Base-by-base conservation (phyloP, 1,140 invertebrate genomes). In the Protaetia brevitarsis region DNA sequence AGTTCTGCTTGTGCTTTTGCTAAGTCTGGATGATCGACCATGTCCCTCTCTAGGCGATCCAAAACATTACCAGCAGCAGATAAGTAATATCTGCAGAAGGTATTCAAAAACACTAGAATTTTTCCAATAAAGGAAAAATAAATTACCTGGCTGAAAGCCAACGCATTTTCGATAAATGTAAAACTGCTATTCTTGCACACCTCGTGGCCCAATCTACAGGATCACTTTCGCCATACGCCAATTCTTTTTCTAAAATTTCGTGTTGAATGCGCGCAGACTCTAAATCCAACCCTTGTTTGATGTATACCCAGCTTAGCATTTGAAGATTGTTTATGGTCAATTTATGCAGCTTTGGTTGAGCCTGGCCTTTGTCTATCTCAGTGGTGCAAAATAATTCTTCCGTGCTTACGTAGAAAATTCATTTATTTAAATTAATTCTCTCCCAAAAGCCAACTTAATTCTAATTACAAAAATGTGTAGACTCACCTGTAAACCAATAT, bases 261-360 rank as follows among this genome's bases (percentile, higher is more conserved):
- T 77, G 76, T 57, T 74, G 73, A 45, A 71, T 67, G 29, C 65
- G 61, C 3, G 73, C 66, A 16, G 74, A 72, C 13, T 64, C 51
- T 7, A 67, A 57, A 5, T 67, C 65, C 36, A 70, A 16, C 7
- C 71, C 73, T 31, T 72, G 13, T 58, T 71, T 73, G 0, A 70
- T 71, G 58, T 77, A 75, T 21, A 77, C 68, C 76, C 76, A 77
- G 31, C 73, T 68, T 2, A 77, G 59, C 72, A 76, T 75, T 68
- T 77, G 76, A 64, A 76, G 69, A 61, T 77, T 77, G 45, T 75
- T 77, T 5, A 72, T 68, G 16, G 65, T 66, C 3, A 77, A 61
- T 31, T 72, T 70, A 7, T 70, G 67, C 1, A 77, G 41, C 68
- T 75, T 74, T 1, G 31, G 3, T 13, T 64, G 41, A 1, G 65